Base-by-base conservation (phyloP, 1,140 invertebrate species). In the Drosophila ananassae region DNA sequence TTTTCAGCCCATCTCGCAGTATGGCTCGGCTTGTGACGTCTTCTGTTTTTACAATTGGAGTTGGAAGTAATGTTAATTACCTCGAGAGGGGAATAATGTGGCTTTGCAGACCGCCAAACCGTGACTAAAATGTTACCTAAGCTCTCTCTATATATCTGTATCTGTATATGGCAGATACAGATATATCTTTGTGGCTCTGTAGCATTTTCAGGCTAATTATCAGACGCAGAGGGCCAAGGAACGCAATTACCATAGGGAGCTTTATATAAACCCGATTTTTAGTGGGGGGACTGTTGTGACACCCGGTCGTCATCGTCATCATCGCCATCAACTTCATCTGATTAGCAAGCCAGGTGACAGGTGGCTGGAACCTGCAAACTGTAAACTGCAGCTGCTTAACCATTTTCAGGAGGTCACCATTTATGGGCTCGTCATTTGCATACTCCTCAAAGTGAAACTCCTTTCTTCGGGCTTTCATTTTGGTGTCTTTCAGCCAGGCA, bases 41-140 rank as follows among this genome's bases (percentile, higher is more conserved):
- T 67, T 47, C 60, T 62, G 52, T 30, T 24, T 24, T 24, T 17
- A 64, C 30, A 48, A 53, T 53, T 63, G 30, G 48, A 52, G 48
- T 66, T 46, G 58, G 47, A 77, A 77, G 75, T 51, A 79, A 79
- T 89, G 83, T 87, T 89, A 87, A 87, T 87, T 87, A 73, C 83
- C 75, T 32, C 46, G 3, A 24, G 61, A 22, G 58, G 58, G 61
- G 54, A 85, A 59, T 81, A 78, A 87, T 89, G 79, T 87, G 75
- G 53, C 52, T 76, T 55, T 79, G 71, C 63, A 77, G 83, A 76
- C 44, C 77, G 83, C 53, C 60, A 89, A 89, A 87, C 75, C 83
- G 79, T 87, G 83, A 87, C 83, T 89, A 71, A 83, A 73, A 89
- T 59, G 72, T 87, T 87, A 87, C 83, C 83, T 87, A 87, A 87